Percentiles rank a stretch among this genome's conserved stretches.
These are phyloP conservation scores for Sipha flava DNA, from an alignment of 1,140 invertebrate species.

Conservation along the genomic window DNA sequence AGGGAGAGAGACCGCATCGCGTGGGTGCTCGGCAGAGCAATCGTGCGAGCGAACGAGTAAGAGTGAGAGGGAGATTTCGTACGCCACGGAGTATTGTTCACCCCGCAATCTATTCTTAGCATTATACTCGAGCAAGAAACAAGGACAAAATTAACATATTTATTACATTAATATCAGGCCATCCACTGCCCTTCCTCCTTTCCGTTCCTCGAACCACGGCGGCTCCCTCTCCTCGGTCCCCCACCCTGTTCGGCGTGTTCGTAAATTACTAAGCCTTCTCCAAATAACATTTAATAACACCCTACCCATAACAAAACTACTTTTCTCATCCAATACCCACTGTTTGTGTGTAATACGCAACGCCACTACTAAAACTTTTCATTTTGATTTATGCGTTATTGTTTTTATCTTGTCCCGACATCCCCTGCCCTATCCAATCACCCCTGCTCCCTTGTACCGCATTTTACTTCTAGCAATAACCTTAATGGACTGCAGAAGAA, in stretches of 20 bases:
- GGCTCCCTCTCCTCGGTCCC: neutral
- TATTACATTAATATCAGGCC: slow-evolving; percentile 32
- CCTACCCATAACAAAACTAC: slow-evolving; percentile 4
- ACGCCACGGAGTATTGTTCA: slow-evolving; percentile 8
- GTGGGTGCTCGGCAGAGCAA: neutral
- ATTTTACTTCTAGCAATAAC: too few species aligned
- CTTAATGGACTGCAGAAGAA: neutral
- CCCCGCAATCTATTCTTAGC: slow-evolving; percentile 23
- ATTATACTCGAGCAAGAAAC: slow-evolving; percentile 18
- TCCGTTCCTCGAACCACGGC: too few species aligned
- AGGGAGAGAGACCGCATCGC: neutral
- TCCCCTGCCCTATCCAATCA: neutral
- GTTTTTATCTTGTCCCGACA: slow-evolving; percentile 17
- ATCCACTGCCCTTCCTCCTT: neutral
- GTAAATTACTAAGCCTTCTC: slow-evolving; percentile 31
- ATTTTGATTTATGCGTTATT: slow-evolving; percentile 28
- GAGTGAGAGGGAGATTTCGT: neutral
- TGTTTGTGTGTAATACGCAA: slow-evolving; percentile 15
- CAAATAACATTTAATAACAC: slow-evolving; percentile 30
- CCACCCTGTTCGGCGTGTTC: neutral
- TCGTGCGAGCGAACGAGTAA: neutral
- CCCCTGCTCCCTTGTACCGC: neutral
- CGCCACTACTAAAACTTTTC: slow-evolving; percentile 11
- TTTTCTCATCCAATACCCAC: slow-evolving; percentile 28
- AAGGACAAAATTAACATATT: slow-evolving; percentile 32